These are phyloP conservation scores for Tubulanus polymorphus DNA, from an alignment of 2,888 invertebrate species.

Conservation along the genomic window DNA sequence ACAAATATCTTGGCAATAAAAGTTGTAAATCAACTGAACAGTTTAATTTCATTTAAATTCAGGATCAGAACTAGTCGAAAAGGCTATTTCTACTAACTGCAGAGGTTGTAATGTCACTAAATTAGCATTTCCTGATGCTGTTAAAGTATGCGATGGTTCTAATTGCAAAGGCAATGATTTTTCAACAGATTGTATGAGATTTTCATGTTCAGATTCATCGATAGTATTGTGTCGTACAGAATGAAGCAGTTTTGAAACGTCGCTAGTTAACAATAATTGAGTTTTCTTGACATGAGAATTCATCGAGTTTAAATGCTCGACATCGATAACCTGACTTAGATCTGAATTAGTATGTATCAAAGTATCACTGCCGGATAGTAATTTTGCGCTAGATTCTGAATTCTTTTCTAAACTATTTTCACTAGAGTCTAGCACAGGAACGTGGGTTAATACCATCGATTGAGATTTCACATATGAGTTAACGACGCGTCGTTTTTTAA, in stretches of 20 bases:
- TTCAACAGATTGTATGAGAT: neutral
- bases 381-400: no score
- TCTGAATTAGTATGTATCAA: no score
- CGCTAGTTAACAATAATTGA: neutral
- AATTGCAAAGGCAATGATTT: neutral
- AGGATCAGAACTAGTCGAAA: no score
- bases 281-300: neutral
- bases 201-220: neutral
- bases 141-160: neutral
- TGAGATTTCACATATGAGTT: no score
- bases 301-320: neutral
- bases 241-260: neutral
- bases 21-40: no score
- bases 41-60: no score
- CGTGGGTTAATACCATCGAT: no score
- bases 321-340: neutral
- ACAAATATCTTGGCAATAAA: no score
- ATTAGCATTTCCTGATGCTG: no score
- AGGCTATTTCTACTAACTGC: neutral
- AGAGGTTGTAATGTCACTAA: neutral
- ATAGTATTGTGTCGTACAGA: neutral
- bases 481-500: constrained; percentile 30
- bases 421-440: no score
- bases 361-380: no score
- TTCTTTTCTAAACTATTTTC: no score